Evolutionary conservation across 2,888 invertebrate genomes (phyloP).

Genomic region (Zaprionus obscuricornis): DNA sequence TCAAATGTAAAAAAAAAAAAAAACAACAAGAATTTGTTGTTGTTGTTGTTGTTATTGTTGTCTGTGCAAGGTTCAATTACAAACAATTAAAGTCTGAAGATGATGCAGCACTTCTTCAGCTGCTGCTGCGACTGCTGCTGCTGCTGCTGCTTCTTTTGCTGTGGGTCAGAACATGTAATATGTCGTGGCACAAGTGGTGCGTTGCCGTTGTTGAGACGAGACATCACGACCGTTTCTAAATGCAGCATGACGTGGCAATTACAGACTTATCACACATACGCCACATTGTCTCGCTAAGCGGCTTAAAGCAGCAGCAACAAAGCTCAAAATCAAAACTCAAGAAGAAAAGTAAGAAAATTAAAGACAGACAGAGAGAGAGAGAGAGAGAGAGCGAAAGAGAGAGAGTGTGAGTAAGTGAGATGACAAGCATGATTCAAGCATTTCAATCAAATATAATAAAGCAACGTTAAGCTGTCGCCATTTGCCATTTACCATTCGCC

Average conservation of each 20-base stretch:
- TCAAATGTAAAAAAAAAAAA: conserved; percentile 42
- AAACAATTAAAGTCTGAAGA: too few relatives aligned
- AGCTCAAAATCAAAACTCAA: conserved; percentile 20
- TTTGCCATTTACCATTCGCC: conserved; percentile 52
- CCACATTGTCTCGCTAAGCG: conserved; percentile 45
- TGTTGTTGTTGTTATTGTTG: neutral
- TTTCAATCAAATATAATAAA: conserved; percentile 64
- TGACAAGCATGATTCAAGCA: conserved; percentile 20
- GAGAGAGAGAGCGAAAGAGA: neutral
- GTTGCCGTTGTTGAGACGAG: too few relatives aligned
- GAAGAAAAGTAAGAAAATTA: conserved; percentile 1
- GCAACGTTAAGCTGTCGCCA: conserved; percentile 58
- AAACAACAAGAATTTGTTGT: neutral
- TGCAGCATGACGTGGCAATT: conserved; percentile 49
- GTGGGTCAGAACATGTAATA: conserved; percentile 11
- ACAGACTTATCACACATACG: conserved; percentile 61
- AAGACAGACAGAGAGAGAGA: conserved; percentile 4
- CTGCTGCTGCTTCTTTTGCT: conserved; percentile 20
- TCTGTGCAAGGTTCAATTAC: too few relatives aligned
- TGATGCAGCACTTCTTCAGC: conserved; percentile 4
- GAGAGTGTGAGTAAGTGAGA: neutral
- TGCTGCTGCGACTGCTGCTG: too few relatives aligned
- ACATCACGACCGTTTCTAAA: conserved; percentile 43
- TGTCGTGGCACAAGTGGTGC: conserved; percentile 39
- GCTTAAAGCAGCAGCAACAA: conserved; percentile 25